Evolutionary conservation across 2,888 invertebrate genomes (phyloP), one percentile per base, ranked within the genome.

Genomic region (Oconnorella tubifera): DNA sequence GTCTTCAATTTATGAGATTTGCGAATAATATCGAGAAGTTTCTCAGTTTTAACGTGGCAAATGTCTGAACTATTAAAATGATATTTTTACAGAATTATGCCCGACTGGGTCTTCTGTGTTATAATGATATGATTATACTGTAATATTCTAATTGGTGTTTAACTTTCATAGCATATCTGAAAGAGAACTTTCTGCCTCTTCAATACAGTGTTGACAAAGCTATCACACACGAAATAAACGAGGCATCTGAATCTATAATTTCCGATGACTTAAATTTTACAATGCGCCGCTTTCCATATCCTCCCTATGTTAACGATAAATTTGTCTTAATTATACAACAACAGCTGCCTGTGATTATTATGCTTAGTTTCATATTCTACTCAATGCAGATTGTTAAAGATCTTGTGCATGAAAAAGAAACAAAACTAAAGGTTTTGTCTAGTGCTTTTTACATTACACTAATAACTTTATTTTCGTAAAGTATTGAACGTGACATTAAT

Each of bases 311-410:
- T 0, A 83, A 85, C 27, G 91, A 91, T 80, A 77, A 85, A 0
- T 85, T 89, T 23, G 78, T 90, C 2, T 82, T 86, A 56, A 86
- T 87, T 0, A 77, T 91, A 57, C 85, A 87, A 74, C 78, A 84
- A 25, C 85, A 89, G 72, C 85, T 91, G 66, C 88, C 91, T 0
- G 83, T 89, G 69, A 88, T 92, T 59, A 84, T 92, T 33, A 84
- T 90, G 82, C 82, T 91, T 14, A 89, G 89, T 76, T 91, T 89
- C 76, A 87, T 89, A 64, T 90, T 90, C 78, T 88, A 89, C 0
- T 88, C 88, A 61, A 87, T 89, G 25, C 90, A 89, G 75, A 89
- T 89, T 33, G 88, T 88, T 1, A 88, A 89, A 80, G 86, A 86
- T 48, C 84, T 90, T 27, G 87, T 88, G 0, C 83, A 86, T 19